Base-by-base conservation (phyloP, 2,888 invertebrate species). In the Cheiracanthium punctorium region DNA sequence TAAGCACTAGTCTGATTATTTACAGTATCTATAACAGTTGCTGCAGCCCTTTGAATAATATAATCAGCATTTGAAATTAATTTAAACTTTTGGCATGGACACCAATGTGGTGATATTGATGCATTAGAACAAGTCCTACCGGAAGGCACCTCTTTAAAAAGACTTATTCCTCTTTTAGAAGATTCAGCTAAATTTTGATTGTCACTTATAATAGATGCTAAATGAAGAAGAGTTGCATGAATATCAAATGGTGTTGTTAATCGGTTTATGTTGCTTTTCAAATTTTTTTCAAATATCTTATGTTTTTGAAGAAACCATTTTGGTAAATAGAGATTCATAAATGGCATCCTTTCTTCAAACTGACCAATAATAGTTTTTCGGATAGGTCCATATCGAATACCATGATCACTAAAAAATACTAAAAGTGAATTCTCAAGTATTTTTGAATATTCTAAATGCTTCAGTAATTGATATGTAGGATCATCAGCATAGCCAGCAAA, bases 381-480 rank as follows among this genome's bases (percentile, higher is more conserved):
- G 48, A 92, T 91, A 30, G 88, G 79, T 2, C 91, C 92, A 79
- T 91, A 91, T 20, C 92, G 89, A 88, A 91, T 90, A 12, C 92
- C 92, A 84, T 92, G 92, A 80, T 92, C 92, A 81, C 92, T 91
- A 89, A 91, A 89, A 58, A 90, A 87, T 17, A 90, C 52, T 12
- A 90, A 89, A 96, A 96, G 77, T 96, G 87, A 90, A 33, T 94
- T 93, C 75, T 95, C 93, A 77, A 96, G 92, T 80, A 94, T 92
- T 0, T 93, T 93, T 0, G 92, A 91, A 0, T 91, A 89, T 43
- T 94, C 91, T 79, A 95, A 91, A 82, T 92, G 91, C 88, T 92
- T 91, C 75, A 97, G 92, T 90, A 95, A 93, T 0, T 92, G 90
- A 89, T 89, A 70, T 70, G 91, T 90, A 12, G 90, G 90, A 0